Percentiles rank a stretch among this genome's conserved stretches.
phyloP scores from a whole-genome alignment of 92 coral and sea anemone genomes.

The Umimayanthus kanabou region DNA sequence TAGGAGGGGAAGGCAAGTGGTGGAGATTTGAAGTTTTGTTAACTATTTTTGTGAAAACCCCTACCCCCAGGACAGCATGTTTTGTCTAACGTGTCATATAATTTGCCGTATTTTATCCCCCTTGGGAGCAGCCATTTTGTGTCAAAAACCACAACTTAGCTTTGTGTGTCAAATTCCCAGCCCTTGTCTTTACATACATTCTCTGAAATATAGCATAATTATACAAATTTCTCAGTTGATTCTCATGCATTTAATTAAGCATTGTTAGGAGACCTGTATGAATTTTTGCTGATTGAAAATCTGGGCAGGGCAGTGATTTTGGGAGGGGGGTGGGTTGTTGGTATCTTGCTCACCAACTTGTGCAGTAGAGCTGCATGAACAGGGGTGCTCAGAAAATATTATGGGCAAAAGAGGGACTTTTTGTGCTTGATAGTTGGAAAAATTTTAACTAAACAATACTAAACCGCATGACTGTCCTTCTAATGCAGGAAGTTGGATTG shows the following conservation, averaged over 20 bases:
- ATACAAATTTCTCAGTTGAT: conserved; percentile 15
- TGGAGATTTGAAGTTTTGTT: no score
- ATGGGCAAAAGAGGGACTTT: conserved; percentile 21
- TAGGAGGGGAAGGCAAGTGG: no score
- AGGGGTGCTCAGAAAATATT: conserved; percentile 9
- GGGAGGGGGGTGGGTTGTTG: conserved; percentile 10
- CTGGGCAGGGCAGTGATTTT: conserved; percentile 23
- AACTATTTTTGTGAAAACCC: no score
- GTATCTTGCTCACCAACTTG: conserved; percentile 7
- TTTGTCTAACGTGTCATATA: no score
- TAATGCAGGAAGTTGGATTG: conserved; percentile 31
- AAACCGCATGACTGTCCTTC: conserved; percentile 20
- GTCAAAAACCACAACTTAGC: no score
- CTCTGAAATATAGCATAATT: conserved; percentile 13
- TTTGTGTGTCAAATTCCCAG: background rate
- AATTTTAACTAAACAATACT: conserved; percentile 4
- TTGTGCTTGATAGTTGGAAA: conserved; percentile 30
- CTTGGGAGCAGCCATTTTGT: no score
- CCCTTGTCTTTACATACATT: background rate
- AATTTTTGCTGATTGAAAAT: conserved; percentile 16
- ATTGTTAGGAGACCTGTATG: background rate
- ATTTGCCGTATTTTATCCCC: no score
- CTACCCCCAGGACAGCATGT: no score
- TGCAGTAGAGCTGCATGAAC: conserved; percentile 19
- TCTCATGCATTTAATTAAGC: background rate